These are phyloP conservation scores for Solen grandis DNA, from an alignment of 1,140 invertebrate species.

Conservation along the genomic window DNA sequence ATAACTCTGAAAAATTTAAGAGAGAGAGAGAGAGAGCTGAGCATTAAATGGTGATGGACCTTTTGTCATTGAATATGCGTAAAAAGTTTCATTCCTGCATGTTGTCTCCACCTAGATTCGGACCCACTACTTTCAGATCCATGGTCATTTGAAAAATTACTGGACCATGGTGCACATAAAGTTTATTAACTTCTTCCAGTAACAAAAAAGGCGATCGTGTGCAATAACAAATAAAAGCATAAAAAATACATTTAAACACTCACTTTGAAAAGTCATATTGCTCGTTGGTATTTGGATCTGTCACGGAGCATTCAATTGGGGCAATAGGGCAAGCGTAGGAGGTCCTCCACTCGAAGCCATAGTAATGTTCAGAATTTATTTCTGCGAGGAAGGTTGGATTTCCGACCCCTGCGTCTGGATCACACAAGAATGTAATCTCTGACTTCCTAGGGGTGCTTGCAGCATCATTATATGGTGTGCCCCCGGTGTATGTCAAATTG, in stretches of 20 bases:
- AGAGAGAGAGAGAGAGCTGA: no score
- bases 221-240: neutral
- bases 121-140: no score
- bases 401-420: conserved; percentile 71
- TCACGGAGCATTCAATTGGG: conserved; percentile 73
- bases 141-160: no score
- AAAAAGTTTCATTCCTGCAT: no score
- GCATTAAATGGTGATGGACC: no score
- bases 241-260: conserved; percentile 10
- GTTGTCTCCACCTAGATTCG: no score
- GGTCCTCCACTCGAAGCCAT: conserved; percentile 79
- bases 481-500: conserved; percentile 77
- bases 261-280: conserved; percentile 79
- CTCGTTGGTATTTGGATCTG: conserved; percentile 64
- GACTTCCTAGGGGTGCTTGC: conserved; percentile 67
- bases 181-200: no score
- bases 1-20: no score
- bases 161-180: no score
- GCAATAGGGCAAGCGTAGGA: conserved; percentile 74
- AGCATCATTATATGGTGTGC: conserved; percentile 71
- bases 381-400: conserved; percentile 74
- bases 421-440: conserved; percentile 79
- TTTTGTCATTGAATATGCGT: no score
- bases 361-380: conserved; percentile 62
- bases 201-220: no score